Evolutionary conservation across 2,113 vertebrate species (phyloP).

Genomic region (Lontra canadensis): DNA sequence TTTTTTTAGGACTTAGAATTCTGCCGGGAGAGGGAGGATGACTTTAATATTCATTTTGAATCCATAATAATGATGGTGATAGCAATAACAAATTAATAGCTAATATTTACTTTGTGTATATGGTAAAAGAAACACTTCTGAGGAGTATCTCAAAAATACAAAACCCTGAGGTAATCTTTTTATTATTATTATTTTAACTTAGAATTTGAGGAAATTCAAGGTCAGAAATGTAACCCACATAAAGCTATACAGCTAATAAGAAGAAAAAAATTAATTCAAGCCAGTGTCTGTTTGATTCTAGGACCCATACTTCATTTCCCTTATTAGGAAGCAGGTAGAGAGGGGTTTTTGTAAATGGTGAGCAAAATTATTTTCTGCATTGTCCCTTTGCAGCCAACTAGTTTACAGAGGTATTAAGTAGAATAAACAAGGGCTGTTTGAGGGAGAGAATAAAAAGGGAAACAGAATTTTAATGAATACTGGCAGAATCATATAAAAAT

Average conservation of each 20-base stretch:
- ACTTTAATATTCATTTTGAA: background rate
- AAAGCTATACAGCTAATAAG: background rate
- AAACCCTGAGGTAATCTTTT: background rate
- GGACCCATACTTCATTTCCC: background rate
- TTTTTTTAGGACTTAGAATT: background rate
- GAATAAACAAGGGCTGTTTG: background rate
- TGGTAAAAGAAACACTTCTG: background rate
- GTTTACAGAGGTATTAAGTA: background rate
- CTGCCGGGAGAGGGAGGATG: background rate
- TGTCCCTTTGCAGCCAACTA: background rate
- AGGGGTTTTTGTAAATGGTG: background rate
- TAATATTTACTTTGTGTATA: background rate
- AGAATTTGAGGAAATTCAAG: background rate
- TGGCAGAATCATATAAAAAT: background rate
- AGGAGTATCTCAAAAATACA: background rate
- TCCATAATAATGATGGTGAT: background rate
- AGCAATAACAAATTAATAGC: background rate
- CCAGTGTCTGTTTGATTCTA: background rate
- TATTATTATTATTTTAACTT: background rate
- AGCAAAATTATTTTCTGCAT: background rate
- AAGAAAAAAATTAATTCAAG: conserved; percentile 8
- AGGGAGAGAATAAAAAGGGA: background rate
- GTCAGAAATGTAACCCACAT: background rate
- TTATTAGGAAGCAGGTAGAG: background rate
- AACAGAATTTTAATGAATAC: background rate